Evolutionary conservation across 2,113 vertebrate species (phyloP), one percentile per base, ranked within the genome.

Genomic region (Brachypodius melanocephalos): DNA sequence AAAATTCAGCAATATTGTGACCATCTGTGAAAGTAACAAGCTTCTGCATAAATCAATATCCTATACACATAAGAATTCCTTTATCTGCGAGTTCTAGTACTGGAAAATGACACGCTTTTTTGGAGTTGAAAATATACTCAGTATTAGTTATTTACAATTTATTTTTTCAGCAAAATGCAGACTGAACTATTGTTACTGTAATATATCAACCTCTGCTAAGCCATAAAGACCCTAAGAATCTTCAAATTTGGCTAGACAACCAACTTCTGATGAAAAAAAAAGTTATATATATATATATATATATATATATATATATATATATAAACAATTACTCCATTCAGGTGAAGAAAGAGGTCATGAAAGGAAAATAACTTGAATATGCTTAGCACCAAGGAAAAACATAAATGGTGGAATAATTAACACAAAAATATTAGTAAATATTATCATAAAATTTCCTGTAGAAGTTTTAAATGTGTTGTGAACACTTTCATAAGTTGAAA

Each of bases 391-490:
- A 34, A 58, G 21, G 55, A 34, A 58, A 59, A 42, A 31, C 6
- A 42, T 3, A 9, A 71, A 42, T 10, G 24, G 52, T 36, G 18
- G 8, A 32, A 26, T 55, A 74, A n/a, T 65, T 59, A 32, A 45
- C 13, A 52, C 5, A 17, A 65, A 87, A 89, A 49, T 48, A 65
- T 14, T 45, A 40, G 24, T 48, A 68, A 76, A 43, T 42, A 62
- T 22, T 40, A 58, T 40, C 45, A 36, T 11, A 17, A n/a, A 57
- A 57, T 22, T 2, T 48, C 14, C 15, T 45, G 10, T 14, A 48
- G 36, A 36, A 25, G 48, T 45, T 18, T 14, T 65, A 72, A 51
- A 61, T 5, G 12, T 0, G 0, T 1, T 6, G 42, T 6, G 22
- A 61, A n/a, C 10, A 19, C 54, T 62, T 84, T 8, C 34, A 54